phyloP scores from a whole-genome alignment of 1,140 invertebrate genomes.

The Platyura marginata region DNA sequence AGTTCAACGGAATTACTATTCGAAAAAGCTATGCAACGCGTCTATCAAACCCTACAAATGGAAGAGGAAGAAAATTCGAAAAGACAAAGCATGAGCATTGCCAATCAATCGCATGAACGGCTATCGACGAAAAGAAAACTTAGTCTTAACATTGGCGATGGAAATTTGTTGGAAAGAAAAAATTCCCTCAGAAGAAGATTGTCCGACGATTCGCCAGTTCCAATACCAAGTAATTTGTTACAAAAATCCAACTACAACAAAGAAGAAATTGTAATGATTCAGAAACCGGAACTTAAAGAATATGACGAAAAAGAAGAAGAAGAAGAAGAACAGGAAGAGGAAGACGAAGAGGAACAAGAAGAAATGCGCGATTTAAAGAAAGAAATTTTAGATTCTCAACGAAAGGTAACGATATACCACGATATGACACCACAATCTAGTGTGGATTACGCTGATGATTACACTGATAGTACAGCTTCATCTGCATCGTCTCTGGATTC shows the following conservation, averaged over 20 bases:
- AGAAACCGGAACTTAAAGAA: background rate
- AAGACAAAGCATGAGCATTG: constrained; percentile 4
- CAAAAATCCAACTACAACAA: background rate
- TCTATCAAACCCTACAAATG: constrained; percentile 51
- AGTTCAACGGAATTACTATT: constrained; percentile 66
- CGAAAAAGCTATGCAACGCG: constrained; percentile 56
- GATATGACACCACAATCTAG: constrained; percentile 4
- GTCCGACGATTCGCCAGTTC: background rate
- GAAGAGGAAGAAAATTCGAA: constrained; percentile 40
- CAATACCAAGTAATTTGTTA: background rate
- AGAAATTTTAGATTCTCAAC: background rate
- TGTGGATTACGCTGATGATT: constrained; percentile 32
- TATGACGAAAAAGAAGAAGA: background rate
- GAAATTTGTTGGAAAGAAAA: background rate
- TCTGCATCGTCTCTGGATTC: constrained; percentile 29
- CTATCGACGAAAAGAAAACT: background rate
- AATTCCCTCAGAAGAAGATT: background rate
- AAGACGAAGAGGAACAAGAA: background rate
- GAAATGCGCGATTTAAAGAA: background rate
- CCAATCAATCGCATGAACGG: too few relatives aligned
- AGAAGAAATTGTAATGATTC: background rate
- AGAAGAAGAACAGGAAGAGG: background rate
- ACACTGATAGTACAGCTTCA: constrained; percentile 36
- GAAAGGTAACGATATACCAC: background rate
- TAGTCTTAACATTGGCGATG: background rate